Evolutionary conservation across 2,888 invertebrate species (phyloP), one percentile per base, ranked within the genome.

Genomic region (Elysia crispata): DNA sequence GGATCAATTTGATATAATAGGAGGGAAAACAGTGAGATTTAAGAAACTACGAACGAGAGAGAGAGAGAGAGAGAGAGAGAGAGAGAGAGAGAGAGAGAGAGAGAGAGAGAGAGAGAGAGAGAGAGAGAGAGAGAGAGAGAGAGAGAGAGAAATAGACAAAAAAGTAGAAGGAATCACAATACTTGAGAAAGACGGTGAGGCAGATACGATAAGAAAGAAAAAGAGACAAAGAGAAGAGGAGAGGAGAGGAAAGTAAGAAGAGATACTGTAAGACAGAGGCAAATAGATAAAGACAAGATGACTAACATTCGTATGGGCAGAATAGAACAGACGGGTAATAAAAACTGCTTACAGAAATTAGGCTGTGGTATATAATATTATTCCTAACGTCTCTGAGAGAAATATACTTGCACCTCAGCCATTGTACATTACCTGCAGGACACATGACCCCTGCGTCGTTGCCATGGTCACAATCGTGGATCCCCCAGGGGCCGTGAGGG

Each of bases 371-470:
- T n/a, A n/a, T n/a, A n/a, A n/a, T n/a, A n/a, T n/a, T n/a, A n/a
- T n/a, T n/a, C n/a, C n/a, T n/a, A n/a, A n/a, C n/a, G n/a, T n/a
- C n/a, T n/a, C n/a, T n/a, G n/a, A n/a, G n/a, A n/a, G 54, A 54
- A 13, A 54, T 13, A 54, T 20, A 54, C 20, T 15, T 54, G 20
- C 54, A 54, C 54, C 54, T 20, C 54, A 54, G 13, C 54, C 20
- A 54, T 20, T 11, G 41, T 11, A 3, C 41, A 60, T 64, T 28
- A 81, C 82, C 80, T 20, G 69, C 73, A 1, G 67, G 20, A 49
- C 88, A 88, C 69, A 83, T 83, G 69, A 88, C 84, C 0, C 84
- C 87, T 0, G 87, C 85, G 30, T 87, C 86, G 41, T 85, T 83
- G 1, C 62, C 73, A 54, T 86, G 84, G 28, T 54, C 62, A 76